Evolutionary conservation across 2,797 vertebrate species (phyloP), one percentile per base, ranked within the genome.

Genomic region (Sitta carolinensis): DNA sequence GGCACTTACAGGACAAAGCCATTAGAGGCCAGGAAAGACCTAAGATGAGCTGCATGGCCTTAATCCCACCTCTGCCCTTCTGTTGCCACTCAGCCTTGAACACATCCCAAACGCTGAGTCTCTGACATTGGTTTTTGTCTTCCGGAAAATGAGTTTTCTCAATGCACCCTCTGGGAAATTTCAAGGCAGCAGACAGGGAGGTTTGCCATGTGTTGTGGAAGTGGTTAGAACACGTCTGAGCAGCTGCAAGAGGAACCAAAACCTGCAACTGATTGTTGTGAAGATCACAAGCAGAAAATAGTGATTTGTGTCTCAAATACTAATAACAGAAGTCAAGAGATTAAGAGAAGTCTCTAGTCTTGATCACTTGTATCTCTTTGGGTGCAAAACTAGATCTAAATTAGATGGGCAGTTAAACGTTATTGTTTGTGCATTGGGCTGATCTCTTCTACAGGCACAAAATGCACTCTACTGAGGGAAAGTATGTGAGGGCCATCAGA

Each of bases 191-290:
- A 7, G 1, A 51, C 22, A 27, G 59, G 20, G 51, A 81, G 21
- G 9, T 43, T 59, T 84, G 74, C 54, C 84, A 76, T 3, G 2
- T 43, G 55, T 62, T 86, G 29, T 72, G n/a, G 45, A 81, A 86
- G 59, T 76, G 86, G 20, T 61, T 61, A 73, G 59, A 68, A 76
- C 38, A 42, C 1, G 14, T 74, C 63, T 89, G 59, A 94, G 52
- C 38, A 57, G 59, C 77, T 79, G 68, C 63, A 84, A 79, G 92
- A 82, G 63, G 92, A 95, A 93, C 42, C 34, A 92, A 79, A 94
- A 84, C 63, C 66, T 66, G 59, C 79, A 48, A 48, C 16, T 29
- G 15, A 42, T 55, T 82, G 40, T 38, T 69, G 42, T 2, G 1
- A 63, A 50, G 36, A 40, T 57, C 15, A 58, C 36, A 62, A 74